Base-by-base conservation (phyloP, 2,888 invertebrate genomes). In the Antheraea assamensis region DNA sequence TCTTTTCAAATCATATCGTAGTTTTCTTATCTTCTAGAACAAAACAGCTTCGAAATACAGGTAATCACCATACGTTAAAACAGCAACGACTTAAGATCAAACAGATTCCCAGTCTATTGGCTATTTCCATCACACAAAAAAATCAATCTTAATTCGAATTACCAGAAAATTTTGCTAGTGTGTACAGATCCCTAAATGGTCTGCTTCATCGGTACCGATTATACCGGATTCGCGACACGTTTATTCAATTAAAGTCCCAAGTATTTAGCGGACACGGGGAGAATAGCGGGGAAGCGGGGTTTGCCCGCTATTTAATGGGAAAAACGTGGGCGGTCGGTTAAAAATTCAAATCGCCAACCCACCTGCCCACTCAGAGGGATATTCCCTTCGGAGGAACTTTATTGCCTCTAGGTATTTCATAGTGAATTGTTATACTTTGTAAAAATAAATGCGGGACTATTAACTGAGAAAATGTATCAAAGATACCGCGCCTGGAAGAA, bases 211-310 rank as follows among this genome's bases (percentile, higher is more conserved):
- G 71, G 68, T 31, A 21, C 68, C 78, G 78, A 79, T 79, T 77
- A 78, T 78, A 77, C 75, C 64, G 75, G 73, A 79, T 78, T 77
- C 77, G 58, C 76, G 78, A 81, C 81, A 81, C 81, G 81, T 80
- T 79, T 81, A 79, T 81, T 80, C 81, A 80, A 81, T 81, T 81
- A 81, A 78, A 78, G 76, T 76, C 49, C 70, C 74, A 76, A 78
- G 76, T 76, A 76, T 77, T 78, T 78, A 77, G 76, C 74, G 52
- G 58, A 24, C 71, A 24, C 49, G 52, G 71, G 24, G 58, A 21
- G 68, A 21, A 42, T 42, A 35, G 35, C 2, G 35, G n/a, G 71
- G 49, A 58, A 8, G 58, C 10, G 1, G 17, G 64, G 31, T 15
- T 24, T 30, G 13, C 8, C 30, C n/a, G 55, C 31, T 15, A 71